Evolutionary conservation across 2,888 invertebrate genomes (phyloP).

Genomic region (Tyria jacobaeae): DNA sequence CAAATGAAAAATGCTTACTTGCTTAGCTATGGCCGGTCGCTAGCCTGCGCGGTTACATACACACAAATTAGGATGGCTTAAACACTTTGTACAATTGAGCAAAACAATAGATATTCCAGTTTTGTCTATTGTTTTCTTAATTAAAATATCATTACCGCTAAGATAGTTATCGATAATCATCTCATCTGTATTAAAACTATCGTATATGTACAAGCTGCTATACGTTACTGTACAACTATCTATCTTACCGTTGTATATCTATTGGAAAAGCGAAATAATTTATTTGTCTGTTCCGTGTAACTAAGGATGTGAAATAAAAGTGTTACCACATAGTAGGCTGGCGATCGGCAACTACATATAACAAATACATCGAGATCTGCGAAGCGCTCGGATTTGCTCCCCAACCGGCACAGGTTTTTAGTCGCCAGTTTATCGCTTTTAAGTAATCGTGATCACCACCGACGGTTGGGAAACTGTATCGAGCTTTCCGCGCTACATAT

Average conservation of each 20-base stretch:
- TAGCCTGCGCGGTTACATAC: conserved; percentile 72
- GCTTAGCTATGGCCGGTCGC: conserved; percentile 83
- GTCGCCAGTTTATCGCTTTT: conserved; percentile 15
- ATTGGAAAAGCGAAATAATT: conserved; percentile 76
- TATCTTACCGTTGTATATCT: conserved; percentile 80
- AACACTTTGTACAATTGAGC: conserved; percentile 75
- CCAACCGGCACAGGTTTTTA: conserved; percentile 30
- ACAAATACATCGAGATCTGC: conserved; percentile 84
- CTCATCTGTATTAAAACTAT: conserved; percentile 84
- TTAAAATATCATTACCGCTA: conserved; percentile 80
- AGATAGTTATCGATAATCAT: conserved; percentile 79
- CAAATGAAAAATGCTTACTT: conserved; percentile 85
- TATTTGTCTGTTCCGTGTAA: conserved; percentile 68
- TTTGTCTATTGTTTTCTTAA: conserved; percentile 79
- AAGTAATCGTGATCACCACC: conserved; percentile 11
- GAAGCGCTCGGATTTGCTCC: conserved; percentile 55
- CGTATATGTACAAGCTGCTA: conserved; percentile 81
- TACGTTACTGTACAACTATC: conserved; percentile 83
- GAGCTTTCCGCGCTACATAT: conserved; percentile 76
- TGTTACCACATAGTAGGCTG: conserved; percentile 71
- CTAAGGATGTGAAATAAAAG: conserved; percentile 79
- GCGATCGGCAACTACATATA: conserved; percentile 83
- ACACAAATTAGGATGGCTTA: conserved; percentile 78
- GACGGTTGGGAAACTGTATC: conserved; percentile 52
- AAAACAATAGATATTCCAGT: conserved; percentile 76